Conservation (phyloP, 2,888 invertebrate genomes). For the Aphodius granarius region DNA sequence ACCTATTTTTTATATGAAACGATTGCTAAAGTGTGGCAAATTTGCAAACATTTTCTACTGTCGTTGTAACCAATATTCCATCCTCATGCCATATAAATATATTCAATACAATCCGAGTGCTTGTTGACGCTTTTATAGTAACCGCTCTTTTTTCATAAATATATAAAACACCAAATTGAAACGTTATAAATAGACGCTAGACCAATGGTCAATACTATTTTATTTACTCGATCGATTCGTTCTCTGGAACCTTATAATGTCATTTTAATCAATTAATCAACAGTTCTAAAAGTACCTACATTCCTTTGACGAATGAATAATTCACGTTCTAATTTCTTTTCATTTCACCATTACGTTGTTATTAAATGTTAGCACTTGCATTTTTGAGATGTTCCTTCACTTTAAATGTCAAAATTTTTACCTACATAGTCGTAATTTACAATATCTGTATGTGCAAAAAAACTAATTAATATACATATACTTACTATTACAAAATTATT, state of each 20-base stretch:
- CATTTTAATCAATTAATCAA: not conserved
- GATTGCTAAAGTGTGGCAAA: too few species aligned
- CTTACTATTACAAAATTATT: not conserved
- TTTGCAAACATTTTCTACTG: too few species aligned
- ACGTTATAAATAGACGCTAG: not conserved
- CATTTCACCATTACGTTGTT: not conserved
- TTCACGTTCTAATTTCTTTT: too few species aligned
- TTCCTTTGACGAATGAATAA: too few species aligned
- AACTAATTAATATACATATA: not conserved
- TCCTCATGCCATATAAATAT: not conserved
- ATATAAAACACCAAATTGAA: not conserved
- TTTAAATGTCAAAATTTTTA: not conserved
- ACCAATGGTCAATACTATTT: not conserved
- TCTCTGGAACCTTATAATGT: not conserved
- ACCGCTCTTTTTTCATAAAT: not conserved
- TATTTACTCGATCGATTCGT: not conserved
- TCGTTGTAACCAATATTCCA: not conserved
- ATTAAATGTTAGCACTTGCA: not conserved
- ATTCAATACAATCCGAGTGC: not conserved
- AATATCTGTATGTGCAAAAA: not conserved
- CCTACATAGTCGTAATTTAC: not conserved
- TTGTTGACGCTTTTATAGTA: not conserved
- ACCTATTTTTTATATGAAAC: constrained; percentile 9
- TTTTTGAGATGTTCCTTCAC: too few species aligned
- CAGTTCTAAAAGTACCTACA: not conserved